These are phyloP conservation scores for Ptiloglossa arizonensis DNA, from an alignment of 1,140 invertebrate species.

Conservation along the genomic window DNA sequence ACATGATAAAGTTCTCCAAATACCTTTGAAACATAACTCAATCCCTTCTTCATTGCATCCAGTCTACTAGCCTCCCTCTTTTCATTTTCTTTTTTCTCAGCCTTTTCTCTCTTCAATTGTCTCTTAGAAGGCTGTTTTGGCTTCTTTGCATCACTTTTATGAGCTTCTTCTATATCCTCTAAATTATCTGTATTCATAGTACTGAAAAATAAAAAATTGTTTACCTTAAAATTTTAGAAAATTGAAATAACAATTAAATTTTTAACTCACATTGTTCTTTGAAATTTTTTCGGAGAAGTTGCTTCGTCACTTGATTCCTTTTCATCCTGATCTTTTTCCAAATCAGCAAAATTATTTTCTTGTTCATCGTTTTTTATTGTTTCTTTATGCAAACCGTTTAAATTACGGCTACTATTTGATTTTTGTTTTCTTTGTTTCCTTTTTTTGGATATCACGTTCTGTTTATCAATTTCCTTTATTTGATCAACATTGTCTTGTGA, in stretches of 20 bases:
- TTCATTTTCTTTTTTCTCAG: constrained; percentile 49
- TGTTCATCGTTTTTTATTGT: constrained; percentile 2
- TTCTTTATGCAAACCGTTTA: background rate
- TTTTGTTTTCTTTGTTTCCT: constrained; percentile 5
- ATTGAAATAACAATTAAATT: background rate
- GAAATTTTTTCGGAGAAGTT: background rate
- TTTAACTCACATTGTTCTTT: background rate
- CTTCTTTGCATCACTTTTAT: constrained; percentile 30
- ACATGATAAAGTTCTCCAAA: background rate
- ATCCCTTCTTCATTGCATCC: constrained; percentile 67
- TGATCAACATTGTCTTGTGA: background rate
- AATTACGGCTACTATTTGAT: constrained; percentile 5
- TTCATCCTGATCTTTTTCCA: background rate
- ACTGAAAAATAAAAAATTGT: constrained; percentile 5
- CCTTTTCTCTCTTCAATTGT: constrained; percentile 71
- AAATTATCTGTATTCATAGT: no score
- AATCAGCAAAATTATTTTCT: background rate
- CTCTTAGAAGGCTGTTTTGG: constrained; percentile 64
- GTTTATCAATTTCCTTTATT: background rate
- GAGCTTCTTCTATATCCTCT: constrained; percentile 27
- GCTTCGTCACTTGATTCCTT: background rate
- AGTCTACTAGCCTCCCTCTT: constrained; percentile 58
- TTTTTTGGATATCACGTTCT: constrained; percentile 12
- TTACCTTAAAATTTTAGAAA: background rate
- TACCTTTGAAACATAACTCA: constrained; percentile 76